phyloP scores from a whole-genome alignment of 1,140 invertebrate genomes.

The Lasioglossum albipes region DNA sequence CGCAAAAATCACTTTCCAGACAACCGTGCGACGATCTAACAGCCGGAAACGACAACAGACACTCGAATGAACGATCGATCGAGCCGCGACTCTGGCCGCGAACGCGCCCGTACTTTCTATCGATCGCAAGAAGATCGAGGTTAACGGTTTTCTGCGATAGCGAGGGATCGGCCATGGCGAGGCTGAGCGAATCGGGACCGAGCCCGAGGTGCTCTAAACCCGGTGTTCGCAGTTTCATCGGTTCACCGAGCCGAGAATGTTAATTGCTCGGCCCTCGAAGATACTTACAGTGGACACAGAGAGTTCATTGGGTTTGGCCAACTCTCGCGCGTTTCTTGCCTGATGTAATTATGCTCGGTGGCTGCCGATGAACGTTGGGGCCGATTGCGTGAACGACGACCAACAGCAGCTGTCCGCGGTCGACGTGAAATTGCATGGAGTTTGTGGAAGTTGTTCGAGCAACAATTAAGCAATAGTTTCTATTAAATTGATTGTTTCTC shows the following conservation, averaged over 20 bases:
- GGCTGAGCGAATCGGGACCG: slow-evolving; percentile 6
- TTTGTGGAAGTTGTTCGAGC: too few relatives aligned
- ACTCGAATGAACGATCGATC: too few relatives aligned
- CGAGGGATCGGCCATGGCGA: not conserved
- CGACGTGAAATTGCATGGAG: too few relatives aligned
- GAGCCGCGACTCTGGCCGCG: too few relatives aligned
- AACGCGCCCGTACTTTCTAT: slow-evolving; percentile 33
- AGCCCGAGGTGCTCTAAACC: not conserved
- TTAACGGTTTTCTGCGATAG: slow-evolving; percentile 27
- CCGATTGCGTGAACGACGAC: too few relatives aligned
- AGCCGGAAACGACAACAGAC: too few relatives aligned
- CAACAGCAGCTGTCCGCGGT: too few relatives aligned
- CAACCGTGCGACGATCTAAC: too few relatives aligned
- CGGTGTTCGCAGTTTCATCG: slow-evolving; percentile 5
- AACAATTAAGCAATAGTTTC: too few relatives aligned
- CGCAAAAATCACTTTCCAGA: too few relatives aligned
- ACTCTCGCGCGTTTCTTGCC: not conserved
- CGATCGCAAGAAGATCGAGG: slow-evolving; percentile 37
- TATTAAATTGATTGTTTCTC: too few relatives aligned
- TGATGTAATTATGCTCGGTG: not conserved
- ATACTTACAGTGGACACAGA: not conserved
- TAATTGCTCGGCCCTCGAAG: not conserved
- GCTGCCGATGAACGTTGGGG: not conserved
- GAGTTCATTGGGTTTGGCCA: not conserved
- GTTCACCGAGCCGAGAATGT: not conserved